Base-by-base conservation (phyloP, 1,140 invertebrate species). In the Leptinotarsa texana region DNA sequence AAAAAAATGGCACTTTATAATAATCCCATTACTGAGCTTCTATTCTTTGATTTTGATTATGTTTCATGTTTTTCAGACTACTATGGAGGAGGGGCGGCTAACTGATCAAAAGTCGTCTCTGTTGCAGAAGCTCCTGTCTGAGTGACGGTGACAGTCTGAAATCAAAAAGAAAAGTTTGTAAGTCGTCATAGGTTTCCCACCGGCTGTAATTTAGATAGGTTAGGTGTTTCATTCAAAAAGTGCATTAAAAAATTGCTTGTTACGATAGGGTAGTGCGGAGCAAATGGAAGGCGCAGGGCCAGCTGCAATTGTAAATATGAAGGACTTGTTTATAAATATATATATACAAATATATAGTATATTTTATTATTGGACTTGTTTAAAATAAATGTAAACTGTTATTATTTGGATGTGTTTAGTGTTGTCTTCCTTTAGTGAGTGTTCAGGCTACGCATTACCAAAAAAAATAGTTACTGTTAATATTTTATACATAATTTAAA, bases 71-170 rank as follows among this genome's bases (percentile, higher is more conserved):
- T 88, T 88, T 21, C 90, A 93, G 91, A 92, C 83, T 92, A 90
- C 89, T 92, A 90, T 91, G 90, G 91, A 92, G 89, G 92, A 92
- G 88, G 87, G 85, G 80, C 84, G 86, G 80, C 88, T 88, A 88
- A 88, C 89, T 89, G 90, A 91, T 89, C 88, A 88, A 82, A 92
- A 92, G 83, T 91, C 92, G 73, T 93, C 92, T 80, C 87, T 93
- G 83, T 87, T 94, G 80, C 92, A 93, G 87, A 93, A 93, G 85
- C 87, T 93, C 82, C 86, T 94, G 82, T 94, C 92, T 78, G 92
- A 93, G 88, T 93, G 71, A 73, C 71, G 72, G 33, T 66, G 51
- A 42, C 33, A 42, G 8, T 42, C 33, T 3, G 33, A 42, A 42
- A 42, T 42, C 33, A 42, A 42, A 42, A 42, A 42, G 4, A 42